A percentile compares a stretch with the other conserved stretches of the same genome.
phyloP scores from a whole-genome alignment of 2,888 invertebrate species.

The Apoderus coryli region DNA sequence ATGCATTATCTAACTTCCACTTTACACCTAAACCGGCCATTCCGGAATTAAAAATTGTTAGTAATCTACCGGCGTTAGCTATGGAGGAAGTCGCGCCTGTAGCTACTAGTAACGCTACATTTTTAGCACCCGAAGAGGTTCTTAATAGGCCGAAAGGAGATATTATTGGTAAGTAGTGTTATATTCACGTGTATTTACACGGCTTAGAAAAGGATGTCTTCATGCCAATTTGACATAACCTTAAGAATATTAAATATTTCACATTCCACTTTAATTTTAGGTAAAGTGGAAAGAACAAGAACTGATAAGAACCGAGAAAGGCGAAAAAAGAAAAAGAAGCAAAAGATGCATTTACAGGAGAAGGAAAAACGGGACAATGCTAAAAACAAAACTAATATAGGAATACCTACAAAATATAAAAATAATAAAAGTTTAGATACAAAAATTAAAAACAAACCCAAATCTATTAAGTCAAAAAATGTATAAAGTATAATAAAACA shows the following conservation, averaged over 20 bases:
- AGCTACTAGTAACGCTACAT: constrained; percentile 66
- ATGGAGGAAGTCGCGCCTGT: constrained; percentile 95
- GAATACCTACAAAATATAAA: constrained; percentile 6
- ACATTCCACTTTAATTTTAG: constrained; percentile 20
- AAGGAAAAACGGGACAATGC: constrained; percentile 36
- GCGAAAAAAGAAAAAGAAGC: constrained; percentile 70
- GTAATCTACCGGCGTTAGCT: constrained; percentile 76
- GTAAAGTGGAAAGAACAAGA: constrained; percentile 62
- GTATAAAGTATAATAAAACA: no score
- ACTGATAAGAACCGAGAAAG: constrained; percentile 84
- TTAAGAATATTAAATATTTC: background rate
- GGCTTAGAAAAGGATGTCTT: no score
- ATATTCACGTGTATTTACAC: background rate
- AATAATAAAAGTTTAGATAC: no score
- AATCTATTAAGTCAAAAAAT: no score
- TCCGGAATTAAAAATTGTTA: constrained; percentile 80
- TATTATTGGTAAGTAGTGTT: constrained; percentile 28
- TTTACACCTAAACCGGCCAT: constrained; percentile 78
- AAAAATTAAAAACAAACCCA: no score
- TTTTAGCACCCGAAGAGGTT: constrained; percentile 89
- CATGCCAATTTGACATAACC: no score
- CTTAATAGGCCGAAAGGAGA: constrained; percentile 42
- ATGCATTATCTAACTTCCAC: constrained; percentile 87
- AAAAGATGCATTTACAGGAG: constrained; percentile 40
- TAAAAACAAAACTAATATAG: constrained; percentile 33